Base-by-base conservation (phyloP, 2,888 invertebrate species). In the Luperina testacea region DNA sequence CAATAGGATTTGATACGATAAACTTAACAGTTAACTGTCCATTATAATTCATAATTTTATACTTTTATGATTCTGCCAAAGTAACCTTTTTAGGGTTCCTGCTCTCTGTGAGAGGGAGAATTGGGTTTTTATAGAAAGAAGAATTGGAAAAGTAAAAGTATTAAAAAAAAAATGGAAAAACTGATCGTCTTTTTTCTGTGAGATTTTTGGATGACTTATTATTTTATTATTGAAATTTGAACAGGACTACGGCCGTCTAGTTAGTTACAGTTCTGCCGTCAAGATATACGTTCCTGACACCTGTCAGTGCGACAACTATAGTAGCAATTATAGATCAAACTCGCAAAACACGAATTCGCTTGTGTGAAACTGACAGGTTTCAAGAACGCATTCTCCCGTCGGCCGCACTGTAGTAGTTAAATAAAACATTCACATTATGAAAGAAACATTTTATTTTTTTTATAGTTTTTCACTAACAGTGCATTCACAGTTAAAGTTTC, bases 381-480 rank as follows among this genome's bases (percentile, higher is more conserved):
- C n/a, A n/a, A n/a, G 1, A n/a, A 59, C 5, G n/a, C 57, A 1
- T n/a, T 59, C 11, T 13, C 57, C 11, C n/a, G n/a, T n/a, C 11
- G 0, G 11, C n/a, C 1, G 57, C n/a, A 59, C n/a, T n/a, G 7
- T 20, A 4, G 8, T 17, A 32, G 24, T 67, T 32, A 4, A 93
- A 91, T 90, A 90, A 93, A 94, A 93, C 88, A 92, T 77, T 67
- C 17, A 75, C 38, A 71, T 80, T 95, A 95, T 86, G 91, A 96
- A 96, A 96, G 96, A 96, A 96, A 96, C 95, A 91, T 93, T 96
- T 96, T 96, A 95, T 95, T 96, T 90, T 57, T 90, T 92, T 90
- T 91, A 93, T 92, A 93, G 90, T 91, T 93, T 93, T 94, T 94
- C 91, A 94, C 96, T 95, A 96, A 95, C 90, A 96, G 96, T 96